Evolutionary conservation across 1,140 invertebrate species (phyloP).

Genomic region (Rhizoglyphus robini): DNA sequence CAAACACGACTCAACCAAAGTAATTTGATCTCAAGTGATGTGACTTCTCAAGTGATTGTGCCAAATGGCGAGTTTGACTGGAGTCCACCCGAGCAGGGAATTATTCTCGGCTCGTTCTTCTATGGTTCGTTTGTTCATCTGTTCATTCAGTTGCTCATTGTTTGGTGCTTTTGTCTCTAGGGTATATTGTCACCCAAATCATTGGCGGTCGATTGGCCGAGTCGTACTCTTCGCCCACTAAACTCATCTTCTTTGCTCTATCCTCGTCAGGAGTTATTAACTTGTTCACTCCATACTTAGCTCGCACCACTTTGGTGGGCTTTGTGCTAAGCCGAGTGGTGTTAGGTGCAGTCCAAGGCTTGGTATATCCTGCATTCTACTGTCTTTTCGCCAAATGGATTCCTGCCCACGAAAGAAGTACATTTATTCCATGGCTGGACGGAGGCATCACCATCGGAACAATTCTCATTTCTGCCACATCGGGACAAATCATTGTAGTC

Average conservation of each 20-base stretch:
- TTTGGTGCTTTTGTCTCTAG: not conserved
- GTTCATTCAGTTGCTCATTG: not conserved
- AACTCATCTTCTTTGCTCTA: constrained; percentile 38
- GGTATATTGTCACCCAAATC: constrained; percentile 59
- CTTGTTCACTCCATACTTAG: constrained; percentile 17
- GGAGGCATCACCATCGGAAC: constrained; percentile 25
- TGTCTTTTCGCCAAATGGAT: constrained; percentile 22
- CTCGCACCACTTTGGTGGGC: not conserved
- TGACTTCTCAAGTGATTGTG: not conserved
- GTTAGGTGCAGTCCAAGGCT: constrained; percentile 2
- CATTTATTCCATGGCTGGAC: constrained; percentile 24
- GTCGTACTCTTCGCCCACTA: constrained; percentile 55
- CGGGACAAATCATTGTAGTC: constrained; percentile 23
- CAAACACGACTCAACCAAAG: too few species aligned
- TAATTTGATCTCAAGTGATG: too few species aligned
- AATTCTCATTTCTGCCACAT: constrained; percentile 24
- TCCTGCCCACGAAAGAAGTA: constrained; percentile 23
- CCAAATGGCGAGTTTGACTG: constrained; percentile 17
- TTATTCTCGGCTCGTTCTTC: constrained; percentile 71
- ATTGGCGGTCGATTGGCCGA: constrained; percentile 63
- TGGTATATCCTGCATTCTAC: constrained; percentile 19
- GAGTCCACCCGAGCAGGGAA: constrained; percentile 27
- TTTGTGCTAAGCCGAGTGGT: constrained; percentile 10
- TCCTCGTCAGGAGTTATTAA: constrained; percentile 12
- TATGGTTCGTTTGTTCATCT: constrained; percentile 44